Evolutionary conservation across 1,140 invertebrate species (phyloP).

Genomic region (Eumeta japonica): DNA sequence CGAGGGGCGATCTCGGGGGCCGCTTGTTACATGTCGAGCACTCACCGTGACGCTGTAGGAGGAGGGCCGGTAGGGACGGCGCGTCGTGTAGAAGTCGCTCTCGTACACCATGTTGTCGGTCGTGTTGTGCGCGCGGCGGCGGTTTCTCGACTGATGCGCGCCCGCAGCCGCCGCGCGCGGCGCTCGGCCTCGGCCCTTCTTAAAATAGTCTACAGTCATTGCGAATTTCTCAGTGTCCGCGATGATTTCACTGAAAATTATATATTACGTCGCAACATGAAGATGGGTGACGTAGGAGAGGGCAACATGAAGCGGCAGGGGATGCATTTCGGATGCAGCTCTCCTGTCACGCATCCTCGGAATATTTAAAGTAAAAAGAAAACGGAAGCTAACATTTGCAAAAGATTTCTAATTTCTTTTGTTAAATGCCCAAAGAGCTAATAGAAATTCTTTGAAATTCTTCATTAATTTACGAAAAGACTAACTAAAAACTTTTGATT

Average conservation of each 20-base stretch:
- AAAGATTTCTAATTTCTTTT: no score
- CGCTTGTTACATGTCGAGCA: no score
- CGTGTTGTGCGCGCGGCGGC: conserved; percentile 47
- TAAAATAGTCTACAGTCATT: conserved; percentile 56
- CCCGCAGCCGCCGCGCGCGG: conserved; percentile 14
- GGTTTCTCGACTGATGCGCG: conserved; percentile 40
- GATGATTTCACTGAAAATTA: conserved; percentile 30
- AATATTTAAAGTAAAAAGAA: not conserved
- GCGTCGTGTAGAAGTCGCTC: conserved; percentile 84
- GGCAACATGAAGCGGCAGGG: no score
- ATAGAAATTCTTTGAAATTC: no score
- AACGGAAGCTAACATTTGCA: no score
- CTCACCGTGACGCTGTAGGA: conserved; percentile 78
- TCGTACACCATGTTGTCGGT: conserved; percentile 79
- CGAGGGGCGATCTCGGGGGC: no score
- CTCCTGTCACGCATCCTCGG: not conserved
- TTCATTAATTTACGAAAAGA: no score
- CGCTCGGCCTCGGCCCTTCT: conserved; percentile 39
- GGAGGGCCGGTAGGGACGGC: conserved; percentile 72
- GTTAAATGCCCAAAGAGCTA: no score
- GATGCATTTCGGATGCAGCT: not conserved
- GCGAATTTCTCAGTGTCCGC: conserved; percentile 50
- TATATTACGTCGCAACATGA: conserved; percentile 12
- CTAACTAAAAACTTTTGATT: no score
- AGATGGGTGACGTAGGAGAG: no score